Evolutionary conservation across 2,888 invertebrate species (phyloP), one percentile per base, ranked within the genome.

Genomic region (Apamea monoglypha): DNA sequence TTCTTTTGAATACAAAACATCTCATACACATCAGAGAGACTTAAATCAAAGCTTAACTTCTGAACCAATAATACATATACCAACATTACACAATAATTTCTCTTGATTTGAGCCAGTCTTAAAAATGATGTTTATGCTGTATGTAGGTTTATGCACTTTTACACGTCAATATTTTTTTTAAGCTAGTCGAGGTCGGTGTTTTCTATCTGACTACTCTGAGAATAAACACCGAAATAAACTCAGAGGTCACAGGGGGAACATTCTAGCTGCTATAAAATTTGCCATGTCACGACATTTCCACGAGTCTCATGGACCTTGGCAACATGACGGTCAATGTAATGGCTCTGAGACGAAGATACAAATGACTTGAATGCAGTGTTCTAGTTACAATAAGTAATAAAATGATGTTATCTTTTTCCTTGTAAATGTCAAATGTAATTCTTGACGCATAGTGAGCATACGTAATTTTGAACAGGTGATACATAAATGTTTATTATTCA

Each of bases 401-500:
- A 50, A 25, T 69, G 5, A 25, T 47, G 36, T 68, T 76, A 47
- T 36, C 1, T 56, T 25, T 84, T 78, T 78, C 70, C 78, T 82
- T 70, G 56, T 67, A 29, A 29, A 47, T 66, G 16, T 21, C 36
- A 63, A 76, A 74, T 75, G 40, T 76, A 29, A 75, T 75, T 76
- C 86, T 74, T 71, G 50, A 83, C 59, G 66, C 67, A 44, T 80
- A 29, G n/a, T 71, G 32, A 29, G 61, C 50, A 36, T 56, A 71
- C 61, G 53, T 81, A 44, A 67, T 72, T 74, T 67, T 25, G n/a
- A 63, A 64, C 76, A 63, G 67, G 85, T 85, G 75, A 74, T 81
- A 50, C 32, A 75, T 75, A 44, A 16, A 56, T 53, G 40, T 70
- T 82, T 74, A 72, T 81, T 64, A 72, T 85, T 68, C 50, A 59